phyloP scores from a whole-genome alignment of 2,113 vertebrate genomes.

The Otus sunia region DNA sequence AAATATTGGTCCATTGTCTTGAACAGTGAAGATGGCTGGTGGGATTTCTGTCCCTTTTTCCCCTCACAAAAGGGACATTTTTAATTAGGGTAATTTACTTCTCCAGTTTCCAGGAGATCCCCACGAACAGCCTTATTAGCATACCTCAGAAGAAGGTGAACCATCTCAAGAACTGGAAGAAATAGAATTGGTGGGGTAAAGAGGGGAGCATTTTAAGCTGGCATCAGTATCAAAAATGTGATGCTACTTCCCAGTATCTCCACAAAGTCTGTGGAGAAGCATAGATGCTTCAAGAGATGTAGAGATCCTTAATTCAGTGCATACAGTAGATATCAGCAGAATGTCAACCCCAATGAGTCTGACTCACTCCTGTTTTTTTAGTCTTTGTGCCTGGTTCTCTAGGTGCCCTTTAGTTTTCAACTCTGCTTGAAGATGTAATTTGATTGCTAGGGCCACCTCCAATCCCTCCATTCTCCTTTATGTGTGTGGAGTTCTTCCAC shows the following conservation, averaged over 20 bases:
- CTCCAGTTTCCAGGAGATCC: neutral
- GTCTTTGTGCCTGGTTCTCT: neutral
- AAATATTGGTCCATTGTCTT: neutral
- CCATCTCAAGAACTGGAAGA: neutral
- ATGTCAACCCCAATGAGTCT: neutral
- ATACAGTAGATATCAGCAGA: neutral
- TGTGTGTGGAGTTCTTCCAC: neutral
- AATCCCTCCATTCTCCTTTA: neutral
- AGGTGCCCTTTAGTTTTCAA: neutral
- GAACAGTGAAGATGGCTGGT: neutral
- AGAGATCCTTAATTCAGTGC: neutral
- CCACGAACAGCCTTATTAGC: neutral
- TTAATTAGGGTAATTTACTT: neutral
- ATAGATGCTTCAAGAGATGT: neutral
- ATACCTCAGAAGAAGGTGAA: neutral
- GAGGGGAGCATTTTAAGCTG: neutral
- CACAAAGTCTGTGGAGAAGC: neutral
- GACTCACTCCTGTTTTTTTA: neutral
- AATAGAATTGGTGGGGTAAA: neutral
- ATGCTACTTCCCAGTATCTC: neutral
- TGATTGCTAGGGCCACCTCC: slow-evolving; percentile 14
- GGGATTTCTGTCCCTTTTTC: neutral
- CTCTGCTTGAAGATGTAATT: neutral
- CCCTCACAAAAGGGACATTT: neutral
- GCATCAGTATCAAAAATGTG: neutral